Evolutionary conservation across 2,888 invertebrate genomes (phyloP), one percentile per base, ranked within the genome.

Genomic region (Dolichomitus sp.): DNA sequence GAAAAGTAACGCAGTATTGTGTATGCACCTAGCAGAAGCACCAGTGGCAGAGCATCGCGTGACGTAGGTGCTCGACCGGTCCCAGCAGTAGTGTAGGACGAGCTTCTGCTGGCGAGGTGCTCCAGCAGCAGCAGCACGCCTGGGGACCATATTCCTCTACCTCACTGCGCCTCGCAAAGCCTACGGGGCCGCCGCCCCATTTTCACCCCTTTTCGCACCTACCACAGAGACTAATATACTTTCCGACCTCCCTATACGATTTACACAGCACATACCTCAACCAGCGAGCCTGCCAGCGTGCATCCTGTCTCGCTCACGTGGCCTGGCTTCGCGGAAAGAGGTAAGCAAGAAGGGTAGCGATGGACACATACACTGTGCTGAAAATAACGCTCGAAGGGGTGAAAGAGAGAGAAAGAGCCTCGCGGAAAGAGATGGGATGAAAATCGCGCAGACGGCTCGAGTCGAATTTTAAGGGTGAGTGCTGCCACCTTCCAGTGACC

Each of bases 401-500:
- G 77, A 54, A 68, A 66, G 48, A 42, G 45, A 54, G 33, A 68
- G 40, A 2, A 12, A 2, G 40, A 63, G 40, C 19, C 6, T 30
- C 40, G n/a, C 5, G 23, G 33, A 17, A 14, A 42, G 63, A 45
- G 63, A 61, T 33, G 74, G 37, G 33, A 30, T 12, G 65, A 50
- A 81, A 86, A 85, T 87, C 89, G 87, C 86, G 86, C 87, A 84
- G 87, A 89, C 85, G 86, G 87, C 88, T 88, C 86, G 86, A 87
- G 88, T 89, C 87, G 89, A 88, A 90, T 90, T 90, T 91, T 87
- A 87, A 87, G 88, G 85, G 84, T 85, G 83, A 72, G 89, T 90
- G 89, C 91, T 88, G 92, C 90, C 91, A 92, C 89, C 92, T 92
- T 88, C 81, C 87, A 91, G 89, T 92, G 91, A 92, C 91, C 91